These are phyloP conservation scores for Turritopsis dohrnii DNA, from an alignment of 30 jellyfish, hydroid and myxozoan species.

Conservation along the genomic window DNA sequence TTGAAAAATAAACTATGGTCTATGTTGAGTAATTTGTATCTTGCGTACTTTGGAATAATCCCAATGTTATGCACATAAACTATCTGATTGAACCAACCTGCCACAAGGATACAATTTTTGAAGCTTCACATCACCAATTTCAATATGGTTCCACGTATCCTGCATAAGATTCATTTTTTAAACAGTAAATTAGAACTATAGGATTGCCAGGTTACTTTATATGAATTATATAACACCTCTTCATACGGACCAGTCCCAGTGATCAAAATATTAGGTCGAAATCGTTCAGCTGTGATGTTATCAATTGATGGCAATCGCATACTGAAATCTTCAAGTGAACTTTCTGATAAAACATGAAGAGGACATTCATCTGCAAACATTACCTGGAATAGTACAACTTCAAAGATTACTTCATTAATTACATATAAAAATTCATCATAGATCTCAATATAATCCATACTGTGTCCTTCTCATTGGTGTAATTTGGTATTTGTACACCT, in stretches of 20 bases:
- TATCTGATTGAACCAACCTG: constrained; percentile 8
- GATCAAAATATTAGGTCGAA: constrained; percentile 37
- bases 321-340: constrained; percentile 14
- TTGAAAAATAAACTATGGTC: too few species aligned
- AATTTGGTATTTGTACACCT: background rate
- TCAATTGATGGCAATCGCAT: background rate
- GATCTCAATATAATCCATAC: background rate
- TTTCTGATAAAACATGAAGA: constrained; percentile 24
- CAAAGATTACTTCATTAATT: too few species aligned
- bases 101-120: constrained; percentile 26
- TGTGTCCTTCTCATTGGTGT: constrained; percentile 11
- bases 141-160: constrained; percentile 26
- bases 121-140: constrained; percentile 18
- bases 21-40: too few species aligned
- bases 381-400: constrained; percentile 17
- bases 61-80: background rate
- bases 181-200: too few species aligned
- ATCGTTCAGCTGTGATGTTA: background rate
- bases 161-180: too few species aligned
- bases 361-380: constrained; percentile 45
- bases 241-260: constrained; percentile 23
- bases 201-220: too few species aligned
- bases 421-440: too few species aligned
- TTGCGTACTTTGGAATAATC: too few species aligned
- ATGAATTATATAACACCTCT: too few species aligned